These are phyloP conservation scores for Aegypius monachus DNA, from an alignment of 2,113 vertebrate species.

Conservation along the genomic window DNA sequence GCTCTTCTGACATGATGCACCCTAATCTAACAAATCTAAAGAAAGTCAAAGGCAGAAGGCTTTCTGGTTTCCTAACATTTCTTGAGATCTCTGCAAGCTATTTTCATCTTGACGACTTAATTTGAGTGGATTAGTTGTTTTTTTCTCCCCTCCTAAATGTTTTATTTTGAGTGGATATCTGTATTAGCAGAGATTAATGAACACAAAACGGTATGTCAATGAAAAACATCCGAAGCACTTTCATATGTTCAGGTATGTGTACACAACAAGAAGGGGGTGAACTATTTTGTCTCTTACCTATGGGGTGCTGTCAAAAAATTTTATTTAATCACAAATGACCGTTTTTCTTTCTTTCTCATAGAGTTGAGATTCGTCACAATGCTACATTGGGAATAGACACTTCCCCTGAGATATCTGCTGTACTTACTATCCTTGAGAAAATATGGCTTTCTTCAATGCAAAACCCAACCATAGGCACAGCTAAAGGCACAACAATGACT, in stretches of 20 bases:
- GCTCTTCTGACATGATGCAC: neutral
- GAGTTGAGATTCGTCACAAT: neutral
- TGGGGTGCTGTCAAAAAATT: neutral
- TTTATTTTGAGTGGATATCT: neutral
- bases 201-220: neutral
- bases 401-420: neutral
- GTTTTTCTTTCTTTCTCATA: neutral
- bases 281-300: neutral
- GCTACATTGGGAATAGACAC: neutral
- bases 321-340: neutral
- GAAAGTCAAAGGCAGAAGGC: neutral
- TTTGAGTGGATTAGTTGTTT: neutral
- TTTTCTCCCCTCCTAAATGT: neutral
- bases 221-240: neutral
- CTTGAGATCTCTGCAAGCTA: neutral
- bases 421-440: neutral
- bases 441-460: neutral
- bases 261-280: neutral
- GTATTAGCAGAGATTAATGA: neutral
- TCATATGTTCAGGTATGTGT: neutral
- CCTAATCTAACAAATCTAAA: neutral
- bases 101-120: neutral
- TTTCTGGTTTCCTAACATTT: neutral
- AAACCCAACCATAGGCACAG: neutral
- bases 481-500: neutral